Evolutionary conservation across 2,113 vertebrate genomes (phyloP).

Genomic region (Tragelaphus imberbis): DNA sequence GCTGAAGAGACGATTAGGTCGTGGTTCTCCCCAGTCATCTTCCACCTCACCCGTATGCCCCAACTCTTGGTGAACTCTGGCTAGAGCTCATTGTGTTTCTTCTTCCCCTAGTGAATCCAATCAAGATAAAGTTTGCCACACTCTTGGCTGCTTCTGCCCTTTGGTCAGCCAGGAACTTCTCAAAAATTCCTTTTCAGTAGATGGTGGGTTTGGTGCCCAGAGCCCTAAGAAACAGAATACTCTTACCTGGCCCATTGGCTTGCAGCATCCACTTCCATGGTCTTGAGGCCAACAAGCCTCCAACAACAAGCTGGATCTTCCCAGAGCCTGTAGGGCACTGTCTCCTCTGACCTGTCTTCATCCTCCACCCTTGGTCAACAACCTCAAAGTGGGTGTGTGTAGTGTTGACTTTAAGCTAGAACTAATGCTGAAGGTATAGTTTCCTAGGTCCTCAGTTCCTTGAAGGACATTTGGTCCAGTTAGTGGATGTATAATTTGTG

Average conservation of each 20-base stretch:
- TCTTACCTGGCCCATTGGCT: not conserved
- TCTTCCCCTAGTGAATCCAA: not conserved
- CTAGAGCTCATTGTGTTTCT: not conserved
- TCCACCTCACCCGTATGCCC: accelerated
- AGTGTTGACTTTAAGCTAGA: not conserved
- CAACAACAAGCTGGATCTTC: not conserved
- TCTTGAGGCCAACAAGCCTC: not conserved
- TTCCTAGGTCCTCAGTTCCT: not conserved
- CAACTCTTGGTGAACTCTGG: not conserved
- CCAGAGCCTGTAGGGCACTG: not conserved
- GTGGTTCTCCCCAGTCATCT: too few species aligned
- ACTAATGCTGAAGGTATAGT: not conserved
- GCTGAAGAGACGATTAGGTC: not conserved
- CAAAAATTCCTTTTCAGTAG: not conserved
- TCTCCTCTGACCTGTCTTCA: not conserved
- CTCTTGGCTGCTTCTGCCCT: not conserved
- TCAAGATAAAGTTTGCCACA: not conserved
- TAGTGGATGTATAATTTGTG: not conserved
- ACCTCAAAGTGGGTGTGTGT: too few species aligned
- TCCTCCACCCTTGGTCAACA: not conserved
- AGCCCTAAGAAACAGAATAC: not conserved
- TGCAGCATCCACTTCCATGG: not conserved
- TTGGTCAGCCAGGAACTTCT: not conserved
- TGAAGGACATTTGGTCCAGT: not conserved
- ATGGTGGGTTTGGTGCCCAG: not conserved